A percentile compares a stretch with the other conserved stretches of the same genome.
These are phyloP conservation scores for Myotis myotis DNA, from an alignment of 2,797 vertebrate species.

Conservation along the genomic window DNA sequence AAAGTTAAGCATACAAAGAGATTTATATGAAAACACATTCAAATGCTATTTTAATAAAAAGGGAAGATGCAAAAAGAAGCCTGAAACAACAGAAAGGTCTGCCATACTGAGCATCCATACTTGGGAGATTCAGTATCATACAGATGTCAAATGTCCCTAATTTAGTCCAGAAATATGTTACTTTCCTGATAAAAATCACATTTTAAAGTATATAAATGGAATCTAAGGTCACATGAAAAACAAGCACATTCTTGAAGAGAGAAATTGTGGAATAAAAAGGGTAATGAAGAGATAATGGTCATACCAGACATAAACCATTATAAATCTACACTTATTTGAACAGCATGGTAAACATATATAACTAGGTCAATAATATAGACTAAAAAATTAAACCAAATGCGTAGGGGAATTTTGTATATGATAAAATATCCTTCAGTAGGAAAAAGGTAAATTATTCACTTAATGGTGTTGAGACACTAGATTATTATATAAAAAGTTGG, in stretches of 20 bases:
- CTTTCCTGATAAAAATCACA: background rate
- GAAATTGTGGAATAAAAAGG: background rate
- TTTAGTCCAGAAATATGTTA: background rate
- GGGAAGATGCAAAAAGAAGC: background rate
- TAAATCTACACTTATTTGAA: background rate
- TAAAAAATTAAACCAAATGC: conserved; percentile 1
- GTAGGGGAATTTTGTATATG: background rate
- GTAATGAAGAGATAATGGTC: background rate
- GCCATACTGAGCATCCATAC: background rate
- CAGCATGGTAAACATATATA: background rate
- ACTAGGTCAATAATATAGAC: background rate
- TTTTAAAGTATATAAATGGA: background rate
- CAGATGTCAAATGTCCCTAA: background rate
- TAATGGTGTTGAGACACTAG: background rate
- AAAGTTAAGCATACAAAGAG: background rate
- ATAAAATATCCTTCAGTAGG: background rate
- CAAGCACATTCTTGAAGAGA: background rate
- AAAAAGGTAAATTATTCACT: background rate
- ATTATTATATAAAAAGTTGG: background rate
- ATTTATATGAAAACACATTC: background rate
- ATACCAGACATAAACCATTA: background rate
- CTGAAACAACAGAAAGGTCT: background rate
- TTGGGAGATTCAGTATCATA: background rate
- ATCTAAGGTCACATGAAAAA: background rate
- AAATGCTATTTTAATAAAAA: conserved; percentile 3